Evolutionary conservation across 2,113 vertebrate genomes (phyloP), one percentile per base, ranked within the genome.

Genomic region (Chaetorhynchus papuensis): DNA sequence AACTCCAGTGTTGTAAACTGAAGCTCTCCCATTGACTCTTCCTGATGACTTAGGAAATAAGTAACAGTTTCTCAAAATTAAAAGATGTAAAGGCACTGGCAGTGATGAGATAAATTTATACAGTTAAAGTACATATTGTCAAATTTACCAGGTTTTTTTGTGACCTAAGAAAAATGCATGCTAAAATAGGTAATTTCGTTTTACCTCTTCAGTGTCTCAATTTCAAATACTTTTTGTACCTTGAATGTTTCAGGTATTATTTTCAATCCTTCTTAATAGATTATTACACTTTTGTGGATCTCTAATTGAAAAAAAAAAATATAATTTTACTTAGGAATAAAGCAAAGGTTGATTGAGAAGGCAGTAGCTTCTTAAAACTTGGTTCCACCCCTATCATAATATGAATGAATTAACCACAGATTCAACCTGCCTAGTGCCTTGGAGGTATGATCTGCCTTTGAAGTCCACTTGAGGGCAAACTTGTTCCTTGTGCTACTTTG

Each of bases 401-500:
- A 22, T 3, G 37, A 88, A 75, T 45, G 19, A 87, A 88, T 81
- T 70, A 92, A 77, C 50, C 27, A 47, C 9, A 56, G 28, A 82
- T 74, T 92, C 15, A 42, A 65, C 39, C 60, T 59, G 21, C 24
- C 64, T 90, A 12, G 17, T 97, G 14, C 65, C 84, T 95, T 44
- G 56, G 79, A 95, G 90, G 71, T 92, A 47, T 76, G 66, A 95
- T 96, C 95, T 98, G 93, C 94, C 89, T 96, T 94, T 96, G 94
- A 97, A 98, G 93, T 96, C 97, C 97, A 98, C 97, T 97, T 98
- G 98, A 98, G 96, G 97, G 96, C 97, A 97, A 98, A 97, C 97
- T 98, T 97, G 96, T 94, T 98, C 98, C 96, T 98, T 97, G 47
- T 83, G 88, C 96, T 96, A 90, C 57, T 96, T 90, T 30, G 53